Base-by-base conservation (phyloP, 2,888 invertebrate genomes). In the Andrena minutula region DNA sequence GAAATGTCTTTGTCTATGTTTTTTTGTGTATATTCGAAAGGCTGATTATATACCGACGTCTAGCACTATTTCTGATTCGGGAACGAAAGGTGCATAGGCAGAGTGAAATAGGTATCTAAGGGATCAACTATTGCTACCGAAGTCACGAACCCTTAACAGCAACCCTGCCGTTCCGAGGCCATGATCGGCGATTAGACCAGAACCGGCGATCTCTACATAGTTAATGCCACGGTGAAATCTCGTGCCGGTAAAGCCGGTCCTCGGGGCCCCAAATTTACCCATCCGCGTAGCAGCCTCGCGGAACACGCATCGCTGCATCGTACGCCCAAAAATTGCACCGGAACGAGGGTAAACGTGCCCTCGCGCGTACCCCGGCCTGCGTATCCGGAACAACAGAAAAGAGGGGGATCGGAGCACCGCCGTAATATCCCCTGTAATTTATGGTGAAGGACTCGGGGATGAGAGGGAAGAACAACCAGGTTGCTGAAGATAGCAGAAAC, bases 401-500 rank as follows among this genome's bases (percentile, higher is more conserved):
- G 65, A 49, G 53, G 30, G 73, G 66, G 61, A 51, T 47, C 30
- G 58, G 69, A 68, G 66, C 58, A 60, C 63, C 58, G 70, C n/a
- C 61, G 82, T 82, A 84, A 84, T 86, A 88, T 88, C 79, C 70
- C 76, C 76, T 68, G 77, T 86, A 87, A 86, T 87, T 88, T 87
- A 87, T 74, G 82, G 82, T 58, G 80, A 77, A 85, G 83, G 72
- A 69, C 69, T 75, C 49, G 53, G 41, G 73, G 51, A 74, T 41
- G 61, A 73, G 76, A 58, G 80, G 64, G 56, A 30, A 49, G 47
- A 65, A 61, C 66, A 58, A 35, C 30, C 51, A 35, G 53, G 70
- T 28, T 16, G 65, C 47, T 23, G 35, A 60, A 64, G 73, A 61
- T 47, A 56, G 30, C n/a, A 26, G 12, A 69, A 41, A 35, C 41